Percentiles rank a stretch among this genome's conserved stretches.
Conservation (phyloP, 2,888 invertebrate genomes). For the Resseliella maxima region DNA sequence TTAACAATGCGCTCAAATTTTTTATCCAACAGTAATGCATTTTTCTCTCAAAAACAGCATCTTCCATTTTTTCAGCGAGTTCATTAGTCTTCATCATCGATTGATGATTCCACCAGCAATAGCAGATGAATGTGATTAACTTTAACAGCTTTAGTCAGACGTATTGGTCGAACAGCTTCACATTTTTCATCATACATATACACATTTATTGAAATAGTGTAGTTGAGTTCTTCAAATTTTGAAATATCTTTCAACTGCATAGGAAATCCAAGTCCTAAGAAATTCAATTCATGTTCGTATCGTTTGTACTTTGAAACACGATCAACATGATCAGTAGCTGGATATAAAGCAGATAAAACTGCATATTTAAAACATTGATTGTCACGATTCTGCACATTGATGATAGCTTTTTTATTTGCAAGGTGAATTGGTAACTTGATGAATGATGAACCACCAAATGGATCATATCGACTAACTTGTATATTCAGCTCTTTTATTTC, state of each 20-base stretch:
- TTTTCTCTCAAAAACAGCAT: too few species aligned
- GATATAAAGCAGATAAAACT: constrained; percentile 60
- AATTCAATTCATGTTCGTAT: constrained; percentile 58
- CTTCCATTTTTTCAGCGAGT: background rate
- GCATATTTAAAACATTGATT: constrained; percentile 61
- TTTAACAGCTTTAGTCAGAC: constrained; percentile 58
- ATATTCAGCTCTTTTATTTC: background rate
- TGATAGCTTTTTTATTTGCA: constrained; percentile 59
- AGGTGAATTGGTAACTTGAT: constrained; percentile 59
- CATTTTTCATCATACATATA: background rate
- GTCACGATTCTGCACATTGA: constrained; percentile 61
- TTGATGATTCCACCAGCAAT: background rate
- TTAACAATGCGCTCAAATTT: too few species aligned
- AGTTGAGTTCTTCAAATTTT: background rate
- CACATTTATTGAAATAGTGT: background rate
- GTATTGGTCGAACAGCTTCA: constrained; percentile 57
- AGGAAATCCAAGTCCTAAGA: constrained; percentile 59
- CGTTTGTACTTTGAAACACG: constrained; percentile 59
- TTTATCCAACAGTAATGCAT: too few species aligned
- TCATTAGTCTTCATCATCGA: background rate
- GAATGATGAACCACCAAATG: constrained; percentile 59
- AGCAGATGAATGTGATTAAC: constrained; percentile 58
- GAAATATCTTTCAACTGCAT: background rate
- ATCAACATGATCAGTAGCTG: constrained; percentile 56
- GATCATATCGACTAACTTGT: constrained; percentile 58